Evolutionary conservation across 92 coral and sea anemone genomes (phyloP).

Genomic region (Virgularia gustaviana): DNA sequence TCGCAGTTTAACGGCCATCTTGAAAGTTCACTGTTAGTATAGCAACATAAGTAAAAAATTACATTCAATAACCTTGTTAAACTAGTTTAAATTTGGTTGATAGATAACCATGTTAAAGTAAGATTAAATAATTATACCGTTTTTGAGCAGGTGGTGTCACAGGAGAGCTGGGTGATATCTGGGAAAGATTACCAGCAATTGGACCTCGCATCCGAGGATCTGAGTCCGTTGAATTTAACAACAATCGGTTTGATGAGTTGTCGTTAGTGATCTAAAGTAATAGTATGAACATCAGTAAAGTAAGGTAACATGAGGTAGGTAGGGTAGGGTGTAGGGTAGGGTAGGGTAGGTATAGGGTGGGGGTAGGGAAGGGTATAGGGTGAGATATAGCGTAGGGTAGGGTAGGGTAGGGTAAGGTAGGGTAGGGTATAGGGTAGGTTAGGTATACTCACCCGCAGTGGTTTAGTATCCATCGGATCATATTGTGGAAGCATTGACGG

Average conservation of each 20-base stretch:
- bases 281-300: too few relatives aligned
- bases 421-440: too few relatives aligned
- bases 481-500: slow-evolving; percentile 91
- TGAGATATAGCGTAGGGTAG: too few relatives aligned
- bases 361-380: too few relatives aligned
- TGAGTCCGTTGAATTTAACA: slow-evolving; percentile 10
- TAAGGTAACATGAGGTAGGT: too few relatives aligned
- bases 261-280: slow-evolving; percentile 31
- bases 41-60: too few relatives aligned
- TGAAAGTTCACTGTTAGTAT: too few relatives aligned
- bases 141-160: slow-evolving; percentile 29
- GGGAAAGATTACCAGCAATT: slow-evolving; percentile 28
- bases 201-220: slow-evolving; percentile 33
- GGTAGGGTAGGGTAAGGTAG: too few relatives aligned
- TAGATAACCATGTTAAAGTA: not conserved
- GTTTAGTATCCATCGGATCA: slow-evolving; percentile 99
- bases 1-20: too few relatives aligned
- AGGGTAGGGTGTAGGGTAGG: too few relatives aligned
- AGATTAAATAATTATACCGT: slow-evolving; percentile 12
- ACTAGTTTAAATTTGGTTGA: not conserved
- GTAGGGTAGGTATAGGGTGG: too few relatives aligned
- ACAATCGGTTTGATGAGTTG: slow-evolving; percentile 6
- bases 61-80: too few relatives aligned
- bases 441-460: slow-evolving; percentile 79
- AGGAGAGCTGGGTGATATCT: slow-evolving; percentile 20